Conservation (phyloP, 2,888 invertebrate species). For the Miltochrista miniata region DNA sequence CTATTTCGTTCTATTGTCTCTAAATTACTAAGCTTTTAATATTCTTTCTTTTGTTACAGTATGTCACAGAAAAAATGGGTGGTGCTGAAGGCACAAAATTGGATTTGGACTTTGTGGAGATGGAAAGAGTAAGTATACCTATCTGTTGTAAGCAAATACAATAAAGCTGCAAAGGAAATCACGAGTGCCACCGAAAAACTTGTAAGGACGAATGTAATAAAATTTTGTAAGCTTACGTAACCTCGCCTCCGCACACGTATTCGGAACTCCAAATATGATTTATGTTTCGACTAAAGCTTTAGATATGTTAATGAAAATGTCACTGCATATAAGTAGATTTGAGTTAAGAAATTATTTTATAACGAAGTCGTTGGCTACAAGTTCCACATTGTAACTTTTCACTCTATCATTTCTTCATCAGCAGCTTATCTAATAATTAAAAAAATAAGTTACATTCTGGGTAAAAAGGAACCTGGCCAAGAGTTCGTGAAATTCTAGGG, state of each 20-base stretch:
- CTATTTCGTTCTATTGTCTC: no score
- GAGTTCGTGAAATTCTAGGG: no score
- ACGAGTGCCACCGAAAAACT: slow-evolving; percentile 16
- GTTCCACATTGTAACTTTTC: no score
- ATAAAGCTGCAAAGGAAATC: slow-evolving; percentile 15
- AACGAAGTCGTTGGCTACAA: neutral
- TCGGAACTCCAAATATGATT: neutral
- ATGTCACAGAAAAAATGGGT: slow-evolving; percentile 99
- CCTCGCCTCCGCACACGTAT: slow-evolving; percentile 13
- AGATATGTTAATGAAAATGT: neutral
- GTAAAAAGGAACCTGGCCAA: no score
- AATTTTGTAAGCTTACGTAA: slow-evolving; percentile 14
- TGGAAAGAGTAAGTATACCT: slow-evolving; percentile 94
- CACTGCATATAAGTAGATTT: neutral
- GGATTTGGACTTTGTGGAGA: slow-evolving; percentile 99
- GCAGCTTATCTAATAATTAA: no score
- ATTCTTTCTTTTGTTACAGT: slow-evolving; percentile 86
- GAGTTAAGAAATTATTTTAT: neutral
- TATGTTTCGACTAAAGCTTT: neutral
- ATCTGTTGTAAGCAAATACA: slow-evolving; percentile 19
- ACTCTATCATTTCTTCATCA: no score
- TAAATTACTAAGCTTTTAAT: no score
- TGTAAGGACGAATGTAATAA: slow-evolving; percentile 22
- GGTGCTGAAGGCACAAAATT: slow-evolving; percentile 99
- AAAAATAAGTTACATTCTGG: no score